Evolutionary conservation across 2,888 invertebrate species (phyloP), one percentile per base, ranked within the genome.

Genomic region (Apomyelois bistriatella): DNA sequence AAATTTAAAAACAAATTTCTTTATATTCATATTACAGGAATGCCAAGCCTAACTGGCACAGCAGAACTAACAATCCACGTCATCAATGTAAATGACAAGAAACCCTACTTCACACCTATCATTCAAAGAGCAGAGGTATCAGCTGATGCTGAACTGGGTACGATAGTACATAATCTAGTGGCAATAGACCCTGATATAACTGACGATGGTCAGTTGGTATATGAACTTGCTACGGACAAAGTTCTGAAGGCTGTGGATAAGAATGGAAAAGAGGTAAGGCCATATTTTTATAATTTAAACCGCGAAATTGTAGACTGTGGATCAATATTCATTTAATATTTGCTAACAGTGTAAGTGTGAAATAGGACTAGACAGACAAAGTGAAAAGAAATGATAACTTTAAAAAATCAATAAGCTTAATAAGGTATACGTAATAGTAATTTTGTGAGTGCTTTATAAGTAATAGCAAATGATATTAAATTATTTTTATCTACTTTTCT

Each of bases 61-160:
- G 93, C 96, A 0, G 95, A 94, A 0, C 82, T 98, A 0, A 94
- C 94, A 36, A 93, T 98, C 5, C 94, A 93, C 65, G 93, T 98
- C 2, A 91, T 94, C 30, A 97, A 98, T 75, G 95, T 94, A 49
- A 98, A 98, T 77, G 96, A 98, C 74, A 97, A 97, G 76, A 91
- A 93, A 55, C 98, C 98, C 0, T 94, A 93, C 75, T 97, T 98
- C 76, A 92, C 92, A 1, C 97, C 97, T 0, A 77, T 92, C 35
- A 94, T 94, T 7, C 97, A 97, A 74, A 91, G 95, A 58, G 94
- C 95, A 0, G 95, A 96, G 85, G 93, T 95, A 0, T 93, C 96
- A 3, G 97, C 96, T 65, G 96, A 97, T 75, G 95, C 95, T 0
- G 85, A 92, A 0, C 79, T 94, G 0, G 96, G 95, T 0, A 93